phyloP scores from a whole-genome alignment of 2,888 invertebrate genomes.

The Himalopsyche anomala region DNA sequence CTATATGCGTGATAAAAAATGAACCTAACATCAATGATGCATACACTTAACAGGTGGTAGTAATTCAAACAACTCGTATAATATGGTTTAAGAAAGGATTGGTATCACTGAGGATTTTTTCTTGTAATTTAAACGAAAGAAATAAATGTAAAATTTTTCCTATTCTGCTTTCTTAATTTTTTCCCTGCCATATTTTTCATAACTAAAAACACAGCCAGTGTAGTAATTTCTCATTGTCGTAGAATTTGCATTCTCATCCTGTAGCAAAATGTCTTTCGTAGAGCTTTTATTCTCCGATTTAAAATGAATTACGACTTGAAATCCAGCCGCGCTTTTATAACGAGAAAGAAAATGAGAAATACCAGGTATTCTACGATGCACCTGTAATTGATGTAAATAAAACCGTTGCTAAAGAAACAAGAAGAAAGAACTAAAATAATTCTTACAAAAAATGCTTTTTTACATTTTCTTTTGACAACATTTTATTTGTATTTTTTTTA shows the following conservation, averaged over 20 bases:
- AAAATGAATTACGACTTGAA: conserved; percentile 58
- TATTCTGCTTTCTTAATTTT: conserved; percentile 10
- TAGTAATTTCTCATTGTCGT: conserved; percentile 51
- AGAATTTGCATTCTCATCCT: conserved; percentile 49
- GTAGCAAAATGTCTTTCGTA: conserved; percentile 48
- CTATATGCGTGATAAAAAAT: no score
- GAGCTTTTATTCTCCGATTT: conserved; percentile 52
- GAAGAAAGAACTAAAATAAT: no score
- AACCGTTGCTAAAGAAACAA: neutral
- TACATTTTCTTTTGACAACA: no score
- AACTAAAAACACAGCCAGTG: conserved; percentile 33
- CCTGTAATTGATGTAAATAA: neutral
- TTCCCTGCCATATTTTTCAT: conserved; percentile 11
- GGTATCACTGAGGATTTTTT: neutral
- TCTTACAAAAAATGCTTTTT: no score
- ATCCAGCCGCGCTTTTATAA: conserved; percentile 1
- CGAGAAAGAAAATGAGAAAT: neutral
- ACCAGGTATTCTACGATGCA: neutral
- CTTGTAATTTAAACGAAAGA: neutral
- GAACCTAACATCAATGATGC: no score
- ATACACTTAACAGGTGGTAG: no score
- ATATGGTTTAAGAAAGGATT: no score
- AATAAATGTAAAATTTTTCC: neutral
- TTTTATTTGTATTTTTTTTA: no score
- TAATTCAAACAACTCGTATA: no score